These are phyloP conservation scores for Protophormia terraenovae DNA, from an alignment of 2,888 invertebrate genomes.

Conservation along the genomic window DNA sequence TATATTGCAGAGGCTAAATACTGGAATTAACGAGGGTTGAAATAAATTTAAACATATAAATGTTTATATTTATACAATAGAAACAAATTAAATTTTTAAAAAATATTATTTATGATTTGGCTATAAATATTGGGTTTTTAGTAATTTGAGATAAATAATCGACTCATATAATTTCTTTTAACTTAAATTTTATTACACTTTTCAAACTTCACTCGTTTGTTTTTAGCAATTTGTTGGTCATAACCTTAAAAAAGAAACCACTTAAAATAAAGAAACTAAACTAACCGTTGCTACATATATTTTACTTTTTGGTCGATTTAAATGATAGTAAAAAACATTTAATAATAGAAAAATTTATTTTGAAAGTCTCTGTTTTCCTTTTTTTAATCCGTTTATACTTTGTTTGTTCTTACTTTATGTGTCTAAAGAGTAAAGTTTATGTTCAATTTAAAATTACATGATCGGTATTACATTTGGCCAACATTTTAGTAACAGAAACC, in stretches of 20 bases:
- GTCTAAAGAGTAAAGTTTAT: constrained; percentile 40
- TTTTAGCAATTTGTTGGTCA: not conserved
- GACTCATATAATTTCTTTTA: no score
- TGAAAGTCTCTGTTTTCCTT: not conserved
- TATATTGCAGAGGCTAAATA: not conserved
- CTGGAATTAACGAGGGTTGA: not conserved
- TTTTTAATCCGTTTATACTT: constrained; percentile 19
- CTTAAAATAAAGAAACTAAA: not conserved
- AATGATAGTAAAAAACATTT: not conserved
- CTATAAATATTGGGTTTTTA: no score
- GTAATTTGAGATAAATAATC: no score
- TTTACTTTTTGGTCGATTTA: not conserved
- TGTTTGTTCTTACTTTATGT: not conserved
- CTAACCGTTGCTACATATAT: not conserved
- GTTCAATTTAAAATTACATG: constrained; percentile 57
- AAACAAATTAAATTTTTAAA: no score
- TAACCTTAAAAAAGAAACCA: not conserved
- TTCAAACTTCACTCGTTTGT: not conserved
- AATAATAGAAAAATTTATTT: constrained; percentile 5
- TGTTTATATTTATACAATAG: not conserved
- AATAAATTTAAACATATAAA: no score
- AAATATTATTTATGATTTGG: no score
- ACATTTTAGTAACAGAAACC: constrained; percentile 44
- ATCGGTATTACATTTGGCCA: constrained; percentile 21
- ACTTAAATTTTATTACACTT: not conserved